Evolutionary conservation across 2,113 vertebrate species (phyloP), one percentile per base, ranked within the genome.

Genomic region (Grammomys surdaster): DNA sequence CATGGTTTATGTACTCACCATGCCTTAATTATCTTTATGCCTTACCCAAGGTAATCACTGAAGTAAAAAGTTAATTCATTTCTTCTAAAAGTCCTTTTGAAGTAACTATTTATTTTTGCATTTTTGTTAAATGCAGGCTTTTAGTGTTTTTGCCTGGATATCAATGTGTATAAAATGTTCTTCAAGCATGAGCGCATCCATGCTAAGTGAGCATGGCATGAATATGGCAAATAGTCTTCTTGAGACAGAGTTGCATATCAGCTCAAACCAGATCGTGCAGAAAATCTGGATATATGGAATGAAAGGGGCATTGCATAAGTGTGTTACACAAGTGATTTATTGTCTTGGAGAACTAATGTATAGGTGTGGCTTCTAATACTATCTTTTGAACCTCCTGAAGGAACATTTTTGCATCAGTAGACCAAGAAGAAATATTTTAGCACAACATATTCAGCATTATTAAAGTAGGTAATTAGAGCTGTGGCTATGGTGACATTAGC

Each of bases 251-350:
- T 78, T 94, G 67, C 58, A 78, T 14, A 72, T 95, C 46, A 67
- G n/a, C 84, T 87, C 87, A 91, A 96, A 91, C 92, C 88, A 89
- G 92, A 88, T 48, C 28, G 89, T 93, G 88, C 85, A 96, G 96
- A 97, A 97, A 97, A 96, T 95, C 89, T 97, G 92, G 96, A 94
- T 90, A 40, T 92, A 87, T 94, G 85, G 96, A 96, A 97, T 95
- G 95, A 94, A 94, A 95, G 82, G 5, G 56, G 86, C 93, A 94
- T 96, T 96, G 90, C 88, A 75, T 46, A 87, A 95, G 93, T 95
- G 77, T 93, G 54, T 97, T 97, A 58, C 90, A 91, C 95, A 95
- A 95, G 76, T 93, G 88, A 72, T 33, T 90, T 90, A 60, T 82
- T 93, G n/a, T 95, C 89, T 76, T 78, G 5, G 73, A 85, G 67